Evolutionary conservation across 2,797 vertebrate genomes (phyloP), one percentile per base, ranked within the genome.

Genomic region (Gephyroberyx darwinii): DNA sequence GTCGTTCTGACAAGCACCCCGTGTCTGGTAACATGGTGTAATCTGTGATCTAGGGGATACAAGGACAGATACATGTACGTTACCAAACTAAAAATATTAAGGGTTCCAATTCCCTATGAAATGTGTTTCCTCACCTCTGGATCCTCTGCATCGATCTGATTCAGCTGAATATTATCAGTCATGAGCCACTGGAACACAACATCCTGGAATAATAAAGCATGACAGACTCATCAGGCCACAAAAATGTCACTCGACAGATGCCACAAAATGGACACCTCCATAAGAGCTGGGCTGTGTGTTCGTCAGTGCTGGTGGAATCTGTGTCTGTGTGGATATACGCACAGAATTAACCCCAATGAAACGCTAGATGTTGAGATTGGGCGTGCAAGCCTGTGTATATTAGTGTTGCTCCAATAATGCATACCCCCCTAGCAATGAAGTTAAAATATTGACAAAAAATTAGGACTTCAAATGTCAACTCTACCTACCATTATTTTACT

Each of bases 131-230:
- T 86, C 86, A 99, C 98, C 94, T 98, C 97, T 12, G 98, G 97
- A 85, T 99, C 95, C 67, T 98, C 96, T 0, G 96, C 95, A 87
- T 99, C 97, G 69, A 96, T 96, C 86, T 98, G 96, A 86, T 99
- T 99, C 71, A 99, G 93, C 53, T 93, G 95, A 78, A 99, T 93
- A 58, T 94, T 95, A 55, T 93, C 94, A 12, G 96, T 95, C 76
- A 95, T 97, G 20, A 99, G 95, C 98, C 98, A 99, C 81, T 97
- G 98, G 86, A 99, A 96, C 82, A 98, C 93, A 63, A 99, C 95
- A 76, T 98, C 97, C 98, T 99, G 83, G 17, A 79, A 73, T 43
- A n/a, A 45, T 54, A 76, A 60, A 39, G 22, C 1, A 30, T 0
- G 0, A 71, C 8, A 55, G 26, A 20, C 2, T 39, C 22, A n/a